Evolutionary conservation across 1,140 invertebrate species (phyloP).

Genomic region (Drusus annulatus): DNA sequence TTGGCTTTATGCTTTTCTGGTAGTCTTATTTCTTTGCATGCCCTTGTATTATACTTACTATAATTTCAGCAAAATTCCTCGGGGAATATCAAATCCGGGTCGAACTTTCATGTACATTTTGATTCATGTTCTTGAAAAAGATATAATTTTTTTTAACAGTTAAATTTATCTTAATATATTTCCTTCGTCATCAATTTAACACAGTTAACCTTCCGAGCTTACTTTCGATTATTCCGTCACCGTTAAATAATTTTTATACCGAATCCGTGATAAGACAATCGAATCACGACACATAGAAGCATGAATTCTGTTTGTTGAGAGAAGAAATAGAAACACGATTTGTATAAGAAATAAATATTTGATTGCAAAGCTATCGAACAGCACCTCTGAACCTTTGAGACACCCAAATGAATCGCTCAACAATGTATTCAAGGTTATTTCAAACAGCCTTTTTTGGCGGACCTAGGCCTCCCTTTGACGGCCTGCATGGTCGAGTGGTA

Average conservation of each 20-base stretch:
- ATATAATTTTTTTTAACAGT: background rate
- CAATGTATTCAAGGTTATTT: background rate
- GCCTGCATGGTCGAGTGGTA: too few species aligned
- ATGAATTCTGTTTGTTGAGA: slow-evolving; percentile 13
- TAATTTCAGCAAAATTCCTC: too few species aligned
- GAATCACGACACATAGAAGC: slow-evolving; percentile 32
- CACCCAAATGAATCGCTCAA: slow-evolving; percentile 15
- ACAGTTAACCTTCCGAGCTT: slow-evolving; percentile 4
- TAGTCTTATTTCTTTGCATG: too few species aligned
- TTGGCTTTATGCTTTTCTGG: too few species aligned
- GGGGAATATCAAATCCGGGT: too few species aligned
- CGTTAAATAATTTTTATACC: slow-evolving; percentile 28
- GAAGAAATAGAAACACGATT: slow-evolving; percentile 15
- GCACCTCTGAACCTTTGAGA: slow-evolving; percentile 1
- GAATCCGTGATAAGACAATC: slow-evolving; percentile 35
- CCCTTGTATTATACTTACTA: too few species aligned
- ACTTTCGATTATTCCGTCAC: slow-evolving; percentile 39
- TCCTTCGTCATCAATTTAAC: slow-evolving; percentile 28
- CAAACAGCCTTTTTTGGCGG: background rate
- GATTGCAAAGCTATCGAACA: background rate
- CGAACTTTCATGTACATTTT: background rate
- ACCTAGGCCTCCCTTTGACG: background rate
- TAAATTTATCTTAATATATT: slow-evolving; percentile 3
- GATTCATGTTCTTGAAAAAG: background rate
- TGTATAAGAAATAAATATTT: background rate